Base-by-base conservation (phyloP, 2,113 vertebrate species). In the Strigops habroptila region DNA sequence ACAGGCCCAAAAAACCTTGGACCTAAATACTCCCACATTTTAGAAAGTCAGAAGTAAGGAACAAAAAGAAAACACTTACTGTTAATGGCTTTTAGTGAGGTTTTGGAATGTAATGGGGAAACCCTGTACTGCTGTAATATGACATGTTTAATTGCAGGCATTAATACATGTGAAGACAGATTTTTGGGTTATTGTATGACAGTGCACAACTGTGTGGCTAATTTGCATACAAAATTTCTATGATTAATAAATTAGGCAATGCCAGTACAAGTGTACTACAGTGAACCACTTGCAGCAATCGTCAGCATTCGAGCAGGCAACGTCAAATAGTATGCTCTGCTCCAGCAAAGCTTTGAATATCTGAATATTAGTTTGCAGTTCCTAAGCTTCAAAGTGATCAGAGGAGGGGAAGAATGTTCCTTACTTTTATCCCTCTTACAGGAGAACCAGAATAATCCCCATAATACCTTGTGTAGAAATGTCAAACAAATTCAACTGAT, bases 161-260 rank as follows among this genome's bases (percentile, higher is more conserved):
- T 74, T 64, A 75, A 77, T 65, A 48, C 43, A 70, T 28, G 55
- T 77, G 37, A 90, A 88, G 90, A 74, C 73, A 91, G 82, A 88
- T 51, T 77, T 95, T 69, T 43, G n/a, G 6, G 60, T 86, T 64
- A 67, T 7, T 90, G 60, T 43, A 39, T 70, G 86, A 48, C 63
- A 55, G 86, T 63, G 64, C 75, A 94, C 23, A 90, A 63, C 43
- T 60, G 28, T 74, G 43, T 81, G n/a, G 63, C 68, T 91, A 65
- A 91, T 95, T 93, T 95, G 41, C 80, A 67, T 90, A 37, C 49
- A 88, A 35, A 65, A 62, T 83, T 68, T 69, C 67, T 74, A 44
- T 86, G 43, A 88, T 93, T 92, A 94, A 94, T 91, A 81, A 75
- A 78, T 88, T 68, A 79, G 33, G 88, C 88, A 93, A 90, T 51